A percentile compares a stretch with the other conserved stretches of the same genome.
phyloP scores from a whole-genome alignment of 30 jellyfish, hydroid and myxozoan species.

The Turritopsis dohrnii region DNA sequence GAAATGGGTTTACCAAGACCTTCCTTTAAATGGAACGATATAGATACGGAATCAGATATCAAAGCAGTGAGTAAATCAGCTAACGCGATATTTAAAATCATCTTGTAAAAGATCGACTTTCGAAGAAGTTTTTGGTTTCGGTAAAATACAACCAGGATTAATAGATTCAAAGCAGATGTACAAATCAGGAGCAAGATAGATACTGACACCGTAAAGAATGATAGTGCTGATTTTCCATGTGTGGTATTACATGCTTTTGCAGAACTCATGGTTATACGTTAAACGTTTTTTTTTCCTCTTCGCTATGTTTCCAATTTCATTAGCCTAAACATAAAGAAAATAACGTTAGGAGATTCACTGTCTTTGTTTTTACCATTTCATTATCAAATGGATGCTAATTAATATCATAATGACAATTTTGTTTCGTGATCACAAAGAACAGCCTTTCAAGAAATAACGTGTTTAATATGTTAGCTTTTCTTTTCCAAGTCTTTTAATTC shows the following conservation, averaged over 20 bases:
- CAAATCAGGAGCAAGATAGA: slow-evolving; percentile 3
- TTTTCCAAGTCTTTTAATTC: too few species aligned
- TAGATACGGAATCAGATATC: slow-evolving; percentile 21
- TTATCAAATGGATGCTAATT: too few species aligned
- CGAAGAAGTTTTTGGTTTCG: not conserved
- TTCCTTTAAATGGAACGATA: slow-evolving; percentile 33
- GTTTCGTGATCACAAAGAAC: too few species aligned
- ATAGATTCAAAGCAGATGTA: slow-evolving; percentile 5
- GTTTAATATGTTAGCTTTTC: too few species aligned
- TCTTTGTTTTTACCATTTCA: too few species aligned
- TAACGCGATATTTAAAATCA: slow-evolving; percentile 17
- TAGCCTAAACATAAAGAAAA: too few species aligned
- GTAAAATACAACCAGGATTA: slow-evolving; percentile 3
- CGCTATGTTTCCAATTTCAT: too few species aligned
- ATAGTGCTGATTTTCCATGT: slow-evolving; percentile 12
- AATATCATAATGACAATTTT: too few species aligned
- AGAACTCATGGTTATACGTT: not conserved
- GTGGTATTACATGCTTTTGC: slow-evolving; percentile 15
- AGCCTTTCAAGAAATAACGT: too few species aligned
- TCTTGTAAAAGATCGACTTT: slow-evolving; percentile 19
- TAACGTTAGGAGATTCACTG: too few species aligned
- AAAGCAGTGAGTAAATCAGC: slow-evolving; percentile 39
- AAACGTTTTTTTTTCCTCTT: too few species aligned
- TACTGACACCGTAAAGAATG: slow-evolving; percentile 13
- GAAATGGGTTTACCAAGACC: not conserved